These are phyloP conservation scores for Axea sp. DNA, from an alignment of 2,888 invertebrate species.

Conservation along the genomic window DNA sequence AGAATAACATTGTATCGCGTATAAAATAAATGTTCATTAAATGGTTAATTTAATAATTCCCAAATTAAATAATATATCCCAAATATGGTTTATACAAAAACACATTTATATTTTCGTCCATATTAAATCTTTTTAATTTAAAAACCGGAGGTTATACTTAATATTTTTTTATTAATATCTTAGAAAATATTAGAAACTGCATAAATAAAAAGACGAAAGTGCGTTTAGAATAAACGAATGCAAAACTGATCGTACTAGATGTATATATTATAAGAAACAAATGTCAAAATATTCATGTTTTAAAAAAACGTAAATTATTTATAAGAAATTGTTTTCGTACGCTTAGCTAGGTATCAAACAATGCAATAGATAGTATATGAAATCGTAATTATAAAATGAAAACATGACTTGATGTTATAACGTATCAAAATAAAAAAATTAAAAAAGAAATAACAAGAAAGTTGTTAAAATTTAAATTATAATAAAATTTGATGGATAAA, in stretches of 20 bases:
- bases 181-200: too few species aligned
- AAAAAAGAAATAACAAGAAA: slow-evolving; percentile 29
- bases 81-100: too few species aligned
- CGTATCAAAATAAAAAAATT: slow-evolving; percentile 52
- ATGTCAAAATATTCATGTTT: slow-evolving; percentile 9
- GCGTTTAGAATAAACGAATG: neutral
- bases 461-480: slow-evolving; percentile 38
- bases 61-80: too few species aligned
- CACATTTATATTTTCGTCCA: too few species aligned
- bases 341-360: slow-evolving; percentile 55
- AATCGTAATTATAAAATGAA: slow-evolving; percentile 67
- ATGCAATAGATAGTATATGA: slow-evolving; percentile 68
- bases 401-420: slow-evolving; percentile 70
- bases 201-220: slow-evolving; percentile 2
- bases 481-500: slow-evolving; percentile 70
- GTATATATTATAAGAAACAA: slow-evolving; percentile 1
- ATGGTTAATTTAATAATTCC: too few species aligned
- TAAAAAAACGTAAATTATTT: slow-evolving; percentile 1
- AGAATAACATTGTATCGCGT: too few species aligned
- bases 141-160: too few species aligned
- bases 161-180: too few species aligned
- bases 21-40: too few species aligned
- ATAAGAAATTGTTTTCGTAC: slow-evolving; percentile 13
- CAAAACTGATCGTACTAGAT: slow-evolving; percentile 3
- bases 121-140: too few species aligned